Evolutionary conservation across 2,888 invertebrate species (phyloP).

Genomic region (Dione vanillae): DNA sequence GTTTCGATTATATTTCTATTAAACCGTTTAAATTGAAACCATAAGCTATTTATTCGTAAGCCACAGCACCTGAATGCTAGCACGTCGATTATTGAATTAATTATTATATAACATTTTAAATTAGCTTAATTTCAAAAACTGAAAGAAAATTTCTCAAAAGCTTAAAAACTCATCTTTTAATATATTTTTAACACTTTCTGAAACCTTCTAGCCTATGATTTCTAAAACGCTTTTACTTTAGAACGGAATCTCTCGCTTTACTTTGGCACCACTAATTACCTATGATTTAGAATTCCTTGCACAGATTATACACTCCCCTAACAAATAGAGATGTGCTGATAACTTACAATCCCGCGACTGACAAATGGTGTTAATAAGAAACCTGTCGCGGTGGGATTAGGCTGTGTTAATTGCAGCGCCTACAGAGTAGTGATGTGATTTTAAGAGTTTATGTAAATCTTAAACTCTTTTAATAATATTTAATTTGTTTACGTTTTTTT

Average conservation of each 20-base stretch:
- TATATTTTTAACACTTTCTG: too few species aligned
- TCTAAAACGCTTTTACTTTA: neutral
- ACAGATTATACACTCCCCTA: constrained; percentile 53
- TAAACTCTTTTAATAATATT: neutral
- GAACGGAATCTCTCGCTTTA: neutral
- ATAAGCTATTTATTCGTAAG: too few species aligned
- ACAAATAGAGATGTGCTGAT: constrained; percentile 57
- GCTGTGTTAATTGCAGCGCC: constrained; percentile 73
- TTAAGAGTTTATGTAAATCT: neutral
- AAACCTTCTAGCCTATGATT: too few species aligned
- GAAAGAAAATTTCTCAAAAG: too few species aligned
- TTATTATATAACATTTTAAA: too few species aligned
- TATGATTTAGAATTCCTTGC: constrained; percentile 33
- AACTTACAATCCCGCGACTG: constrained; percentile 60
- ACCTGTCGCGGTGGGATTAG: constrained; percentile 79
- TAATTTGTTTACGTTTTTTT: neutral
- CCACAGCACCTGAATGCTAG: too few species aligned
- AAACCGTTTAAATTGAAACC: too few species aligned
- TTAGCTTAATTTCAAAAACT: too few species aligned
- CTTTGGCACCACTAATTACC: constrained; percentile 23
- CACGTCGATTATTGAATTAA: too few species aligned
- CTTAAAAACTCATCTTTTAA: neutral
- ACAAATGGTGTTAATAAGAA: constrained; percentile 84
- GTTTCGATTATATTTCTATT: too few species aligned
- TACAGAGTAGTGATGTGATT: constrained; percentile 53